Percentiles rank a stretch among this genome's conserved stretches.
Conservation (phyloP, 2,113 vertebrate genomes). For the Rissa tridactyla region DNA sequence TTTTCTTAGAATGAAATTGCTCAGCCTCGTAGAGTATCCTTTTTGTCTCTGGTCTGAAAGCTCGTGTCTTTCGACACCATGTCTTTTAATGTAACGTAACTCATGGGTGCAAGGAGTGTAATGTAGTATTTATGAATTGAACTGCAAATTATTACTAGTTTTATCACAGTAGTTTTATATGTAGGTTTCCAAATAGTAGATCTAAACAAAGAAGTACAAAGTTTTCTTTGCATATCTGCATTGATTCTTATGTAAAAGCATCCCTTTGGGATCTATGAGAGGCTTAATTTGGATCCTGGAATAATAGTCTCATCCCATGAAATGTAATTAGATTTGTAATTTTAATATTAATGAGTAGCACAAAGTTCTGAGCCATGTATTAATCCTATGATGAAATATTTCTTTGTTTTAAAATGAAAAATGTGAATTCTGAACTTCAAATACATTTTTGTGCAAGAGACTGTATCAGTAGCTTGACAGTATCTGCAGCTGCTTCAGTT, state of each 20-base stretch:
- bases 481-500: not conserved
- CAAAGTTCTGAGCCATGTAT: not conserved
- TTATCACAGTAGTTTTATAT: not conserved
- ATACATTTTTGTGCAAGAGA: not conserved
- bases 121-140: not conserved
- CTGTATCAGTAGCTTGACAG: not conserved
- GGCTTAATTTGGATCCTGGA: not conserved
- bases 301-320: not conserved
- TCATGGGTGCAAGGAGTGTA: not conserved
- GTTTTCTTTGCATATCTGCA: not conserved
- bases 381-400: not conserved
- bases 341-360: not conserved
- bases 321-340: not conserved
- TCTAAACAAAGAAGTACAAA: not conserved
- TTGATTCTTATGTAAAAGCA: not conserved
- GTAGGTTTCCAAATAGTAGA: not conserved
- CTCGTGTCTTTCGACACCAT: not conserved
- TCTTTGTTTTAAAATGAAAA: not conserved
- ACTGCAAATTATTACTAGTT: not conserved
- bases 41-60: not conserved
- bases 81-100: not conserved
- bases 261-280: not conserved
- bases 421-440: not conserved
- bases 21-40: not conserved
- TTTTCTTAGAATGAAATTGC: not conserved